Percentiles rank a stretch among this genome's conserved stretches.
Conservation (phyloP, 2,888 invertebrate genomes). For the Drepana falcataria region DNA sequence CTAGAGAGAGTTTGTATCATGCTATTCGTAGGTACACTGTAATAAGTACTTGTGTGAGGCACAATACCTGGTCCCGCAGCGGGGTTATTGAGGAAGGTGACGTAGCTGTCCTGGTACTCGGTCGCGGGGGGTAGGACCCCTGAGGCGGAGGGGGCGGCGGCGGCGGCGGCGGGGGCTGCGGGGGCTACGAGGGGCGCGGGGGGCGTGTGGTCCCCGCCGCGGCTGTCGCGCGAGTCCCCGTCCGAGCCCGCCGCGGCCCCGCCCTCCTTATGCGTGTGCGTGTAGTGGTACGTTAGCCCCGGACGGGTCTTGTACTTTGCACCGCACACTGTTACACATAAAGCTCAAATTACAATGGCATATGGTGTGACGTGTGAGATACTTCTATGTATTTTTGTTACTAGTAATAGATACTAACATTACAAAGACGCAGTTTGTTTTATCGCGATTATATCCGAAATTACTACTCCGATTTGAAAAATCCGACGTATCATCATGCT, state of each 20-base stretch:
- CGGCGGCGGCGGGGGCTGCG: conserved; percentile 21
- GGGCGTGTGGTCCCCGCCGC: conserved; percentile 87
- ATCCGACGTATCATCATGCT: too few species aligned
- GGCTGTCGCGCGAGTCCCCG: conserved; percentile 56
- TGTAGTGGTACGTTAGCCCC: conserved; percentile 96
- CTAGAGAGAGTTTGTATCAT: too few species aligned
- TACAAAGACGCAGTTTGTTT: too few species aligned
- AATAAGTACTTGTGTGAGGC: too few species aligned
- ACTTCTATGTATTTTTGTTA: not conserved
- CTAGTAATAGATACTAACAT: too few species aligned
- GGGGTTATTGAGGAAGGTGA: conserved; percentile 82
- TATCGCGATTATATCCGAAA: too few species aligned
- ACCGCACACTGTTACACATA: conserved; percentile 86
- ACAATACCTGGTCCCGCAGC: conserved; percentile 48
- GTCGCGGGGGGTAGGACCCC: conserved; percentile 46
- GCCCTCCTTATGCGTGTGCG: conserved; percentile 88
- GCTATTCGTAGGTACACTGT: too few species aligned
- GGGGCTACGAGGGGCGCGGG: conserved; percentile 32
- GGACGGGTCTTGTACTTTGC: conserved; percentile 98
- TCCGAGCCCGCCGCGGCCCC: conserved; percentile 42
- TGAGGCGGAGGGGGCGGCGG: conserved; percentile 30
- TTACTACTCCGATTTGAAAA: too few species aligned
- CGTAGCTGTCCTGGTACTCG: conserved; percentile 83
- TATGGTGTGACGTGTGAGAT: conserved; percentile 3
- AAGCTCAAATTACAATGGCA: not conserved